Evolutionary conservation across 2,888 invertebrate species (phyloP), one percentile per base, ranked within the genome.

Genomic region (Nemotelus nigrinus): DNA sequence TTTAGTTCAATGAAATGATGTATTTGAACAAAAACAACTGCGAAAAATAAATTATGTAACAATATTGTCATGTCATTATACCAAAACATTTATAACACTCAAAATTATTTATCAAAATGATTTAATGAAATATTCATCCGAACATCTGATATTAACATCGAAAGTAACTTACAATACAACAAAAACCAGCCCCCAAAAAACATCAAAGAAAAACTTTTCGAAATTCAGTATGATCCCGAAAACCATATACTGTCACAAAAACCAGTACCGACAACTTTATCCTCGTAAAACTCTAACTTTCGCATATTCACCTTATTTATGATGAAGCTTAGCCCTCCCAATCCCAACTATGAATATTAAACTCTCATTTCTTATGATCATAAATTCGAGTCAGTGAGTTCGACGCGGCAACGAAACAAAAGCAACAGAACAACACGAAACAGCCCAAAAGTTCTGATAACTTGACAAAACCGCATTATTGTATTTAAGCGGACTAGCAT

Each of bases 331-430:
- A 65, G 65, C 65, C 25, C 2, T 10, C n/a, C 65, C 7, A 65
- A 47, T 45, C n/a, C 45, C 65, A 65, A 47, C 65, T 65, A 65
- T 65, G 65, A 65, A 65, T 65, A 65, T 65, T 65, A 65, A 65
- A 65, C 25, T 65, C 65, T 25, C 47, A 65, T 65, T 65, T 65
- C 65, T 65, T 65, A 65, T 65, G 47, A 45, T 45, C 65, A 65
- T 65, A 65, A 65, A 65, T 65, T 65, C 47, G 3, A 65, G 8
- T 25, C 25, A 25, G 25, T 25, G 25, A 25, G 25, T 25, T 25
- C 25, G 25, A 25, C 25, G 25, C 25, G 25, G 43, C 2, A 63
- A 41, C 63, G 25, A 10, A 5, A 47, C 65, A 65, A 65, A 50
- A 65, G 5, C 58, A 58, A 5, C 58, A 53, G 53, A 25, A 44